Percentiles rank a stretch among this genome's conserved stretches.
Conservation (phyloP, 2,113 vertebrate genomes). For the Gallinago paraguaiae region DNA sequence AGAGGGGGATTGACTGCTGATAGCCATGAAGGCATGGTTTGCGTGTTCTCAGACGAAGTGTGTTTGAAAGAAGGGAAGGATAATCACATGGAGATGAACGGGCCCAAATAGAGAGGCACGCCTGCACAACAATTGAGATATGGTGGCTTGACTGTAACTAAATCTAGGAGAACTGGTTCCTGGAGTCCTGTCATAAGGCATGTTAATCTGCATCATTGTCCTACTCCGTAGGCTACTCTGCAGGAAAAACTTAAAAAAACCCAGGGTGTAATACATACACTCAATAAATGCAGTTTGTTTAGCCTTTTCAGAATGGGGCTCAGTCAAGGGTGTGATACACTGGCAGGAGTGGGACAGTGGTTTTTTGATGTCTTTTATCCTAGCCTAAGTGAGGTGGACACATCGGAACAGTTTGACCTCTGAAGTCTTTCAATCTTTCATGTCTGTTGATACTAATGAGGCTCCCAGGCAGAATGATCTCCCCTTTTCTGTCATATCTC, state of each 20-base stretch:
- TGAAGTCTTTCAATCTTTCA: conserved; percentile 28
- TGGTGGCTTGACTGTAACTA: neutral
- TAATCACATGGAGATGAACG: neutral
- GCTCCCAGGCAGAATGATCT: conserved; percentile 3
- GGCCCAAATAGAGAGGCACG: neutral
- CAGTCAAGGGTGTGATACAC: neutral
- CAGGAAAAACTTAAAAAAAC: neutral
- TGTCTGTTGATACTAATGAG: conserved; percentile 19
- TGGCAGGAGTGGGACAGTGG: neutral
- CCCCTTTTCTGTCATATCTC: neutral
- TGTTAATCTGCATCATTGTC: neutral
- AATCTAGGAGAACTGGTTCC: neutral
- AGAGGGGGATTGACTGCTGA: neutral
- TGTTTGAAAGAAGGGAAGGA: neutral
- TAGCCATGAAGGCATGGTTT: neutral
- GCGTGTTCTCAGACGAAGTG: neutral
- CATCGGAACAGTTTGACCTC: neutral
- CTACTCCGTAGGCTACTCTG: neutral
- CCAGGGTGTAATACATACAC: neutral
- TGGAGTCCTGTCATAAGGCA: neutral
- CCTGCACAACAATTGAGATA: neutral
- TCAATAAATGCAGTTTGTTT: neutral
- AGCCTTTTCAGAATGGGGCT: neutral
- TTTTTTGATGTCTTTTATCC: neutral
- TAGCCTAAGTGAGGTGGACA: neutral